A percentile compares a stretch with the other conserved stretches of the same genome.
phyloP scores from a whole-genome alignment of 2,113 vertebrate genomes.

The Malaclemys terrapin region DNA sequence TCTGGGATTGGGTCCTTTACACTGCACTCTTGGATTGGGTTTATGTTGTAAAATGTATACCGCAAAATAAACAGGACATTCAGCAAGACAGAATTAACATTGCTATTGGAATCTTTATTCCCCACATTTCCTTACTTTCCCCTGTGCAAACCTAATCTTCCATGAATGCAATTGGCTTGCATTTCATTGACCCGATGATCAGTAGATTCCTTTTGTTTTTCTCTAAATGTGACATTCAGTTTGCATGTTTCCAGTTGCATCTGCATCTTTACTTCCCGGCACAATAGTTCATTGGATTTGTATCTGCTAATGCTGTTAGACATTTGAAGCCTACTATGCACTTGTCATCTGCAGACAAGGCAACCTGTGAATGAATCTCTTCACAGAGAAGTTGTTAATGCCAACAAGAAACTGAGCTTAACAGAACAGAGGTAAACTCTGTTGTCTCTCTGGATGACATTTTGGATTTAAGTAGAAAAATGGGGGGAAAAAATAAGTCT shows the following conservation, averaged over 20 bases:
- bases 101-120: not conserved
- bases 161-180: not conserved
- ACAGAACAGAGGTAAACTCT: not conserved
- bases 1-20: not conserved
- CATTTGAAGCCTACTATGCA: not conserved
- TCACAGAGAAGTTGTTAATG: not conserved
- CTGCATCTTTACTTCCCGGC: not conserved
- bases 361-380: not conserved
- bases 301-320: not conserved
- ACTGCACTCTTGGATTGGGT: not conserved
- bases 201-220: not conserved
- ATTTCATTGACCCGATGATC: not conserved
- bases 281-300: not conserved
- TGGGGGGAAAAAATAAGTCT: not conserved
- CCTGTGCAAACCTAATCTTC: not conserved
- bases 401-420: slow-evolving; percentile 4
- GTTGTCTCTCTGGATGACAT: not conserved
- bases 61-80: not conserved
- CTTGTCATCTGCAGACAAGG: not conserved
- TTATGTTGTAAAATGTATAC: not conserved
- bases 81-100: not conserved
- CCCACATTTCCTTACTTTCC: not conserved
- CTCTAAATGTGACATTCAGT: not conserved
- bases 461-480: not conserved
- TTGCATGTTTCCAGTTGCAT: not conserved